A percentile compares a stretch with the other conserved stretches of the same genome.
Conservation (phyloP, 2,888 invertebrate species). For the Xestia xanthographa region DNA sequence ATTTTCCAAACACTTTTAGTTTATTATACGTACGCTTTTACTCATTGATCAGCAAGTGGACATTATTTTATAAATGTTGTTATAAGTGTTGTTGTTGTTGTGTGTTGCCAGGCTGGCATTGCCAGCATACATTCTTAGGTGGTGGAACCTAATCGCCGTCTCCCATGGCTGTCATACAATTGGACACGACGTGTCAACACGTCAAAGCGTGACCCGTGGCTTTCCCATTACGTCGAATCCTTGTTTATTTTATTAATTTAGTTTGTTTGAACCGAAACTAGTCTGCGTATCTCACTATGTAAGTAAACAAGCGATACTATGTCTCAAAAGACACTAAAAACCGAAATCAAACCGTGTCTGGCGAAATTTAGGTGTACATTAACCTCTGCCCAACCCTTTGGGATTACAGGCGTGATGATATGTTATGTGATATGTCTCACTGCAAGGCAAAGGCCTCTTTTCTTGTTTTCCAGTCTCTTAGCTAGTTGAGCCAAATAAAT, state of each 20-base stretch:
- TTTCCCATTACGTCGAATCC: conserved; percentile 20
- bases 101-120: too few species aligned
- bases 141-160: conserved; percentile 9
- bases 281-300: not conserved
- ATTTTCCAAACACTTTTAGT: not conserved
- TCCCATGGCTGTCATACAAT: conserved; percentile 29
- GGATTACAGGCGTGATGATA: too few species aligned
- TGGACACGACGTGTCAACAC: conserved; percentile 30
- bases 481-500: too few species aligned
- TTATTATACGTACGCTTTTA: too few species aligned
- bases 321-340: too few species aligned
- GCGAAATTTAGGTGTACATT: too few species aligned
- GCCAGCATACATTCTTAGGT: not conserved
- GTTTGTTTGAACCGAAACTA: not conserved
- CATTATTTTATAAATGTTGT: not conserved
- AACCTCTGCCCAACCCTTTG: too few species aligned
- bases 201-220: conserved; percentile 32
- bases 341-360: too few species aligned
- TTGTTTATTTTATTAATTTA: not conserved
- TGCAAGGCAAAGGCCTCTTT: too few species aligned
- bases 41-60: not conserved
- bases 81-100: too few species aligned
- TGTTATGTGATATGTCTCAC: too few species aligned
- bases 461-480: too few species aligned
- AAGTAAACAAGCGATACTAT: not conserved